These are phyloP conservation scores for Polymixis lichenea DNA, from an alignment of 2,888 invertebrate species.

Conservation along the genomic window DNA sequence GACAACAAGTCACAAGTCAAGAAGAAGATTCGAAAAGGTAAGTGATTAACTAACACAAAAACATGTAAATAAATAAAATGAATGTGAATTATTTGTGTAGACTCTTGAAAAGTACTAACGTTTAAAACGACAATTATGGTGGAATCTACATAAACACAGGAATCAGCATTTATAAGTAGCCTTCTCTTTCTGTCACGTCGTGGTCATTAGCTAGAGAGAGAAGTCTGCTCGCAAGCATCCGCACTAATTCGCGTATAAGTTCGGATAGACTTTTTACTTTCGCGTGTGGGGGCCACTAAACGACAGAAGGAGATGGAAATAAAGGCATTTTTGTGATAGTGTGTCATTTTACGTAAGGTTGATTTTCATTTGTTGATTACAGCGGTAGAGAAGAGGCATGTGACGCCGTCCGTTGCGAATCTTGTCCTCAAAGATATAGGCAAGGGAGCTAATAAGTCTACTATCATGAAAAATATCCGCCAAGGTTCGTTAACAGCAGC, in stretches of 20 bases:
- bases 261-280: background rate
- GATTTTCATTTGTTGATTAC: conserved; percentile 6
- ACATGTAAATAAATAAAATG: no score
- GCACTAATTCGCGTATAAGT: background rate
- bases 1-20: conserved; percentile 42
- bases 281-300: background rate
- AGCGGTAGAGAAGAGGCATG: conserved; percentile 29
- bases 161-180: background rate
- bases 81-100: no score
- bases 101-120: background rate
- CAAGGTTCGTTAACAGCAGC: conserved; percentile 21
- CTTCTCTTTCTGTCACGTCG: background rate
- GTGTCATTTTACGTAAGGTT: background rate
- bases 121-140: background rate
- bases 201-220: background rate
- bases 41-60: background rate
- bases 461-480: conserved; percentile 20
- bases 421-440: conserved; percentile 21
- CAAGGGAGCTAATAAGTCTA: conserved; percentile 13
- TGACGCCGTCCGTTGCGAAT: conserved; percentile 21
- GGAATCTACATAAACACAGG: background rate
- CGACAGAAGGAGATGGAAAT: background rate
- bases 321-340: background rate
- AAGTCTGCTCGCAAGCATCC: background rate
- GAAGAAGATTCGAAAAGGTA: conserved; percentile 39